Evolutionary conservation across 2,888 invertebrate genomes (phyloP), one percentile per base, ranked within the genome.

Genomic region (Acanthopleura granulata): DNA sequence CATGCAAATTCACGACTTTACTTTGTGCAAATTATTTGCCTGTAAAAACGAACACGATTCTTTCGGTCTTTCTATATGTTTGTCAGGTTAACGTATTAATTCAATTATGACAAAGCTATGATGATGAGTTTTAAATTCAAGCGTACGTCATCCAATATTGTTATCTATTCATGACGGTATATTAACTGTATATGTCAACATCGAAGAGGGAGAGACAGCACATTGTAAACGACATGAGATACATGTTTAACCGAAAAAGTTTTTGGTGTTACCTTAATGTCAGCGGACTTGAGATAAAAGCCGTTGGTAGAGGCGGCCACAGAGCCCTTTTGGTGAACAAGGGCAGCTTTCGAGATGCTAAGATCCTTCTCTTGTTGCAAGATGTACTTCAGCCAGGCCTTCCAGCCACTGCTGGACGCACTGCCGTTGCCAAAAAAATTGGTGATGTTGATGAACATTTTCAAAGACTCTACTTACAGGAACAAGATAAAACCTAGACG

Each of bases 381-480:
- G 6, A 66, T 16, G 29, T 66, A 66, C 16, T 27, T 27, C 29
- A 66, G 29, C 66, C 66, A 66, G 66, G 66, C 22, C 25, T 66
- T 66, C 66, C 66, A 66, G 22, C 66, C 14, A 16, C 16, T 66
- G 29, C 25, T 14, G 66, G 66, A 66, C 15, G 22, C 3, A 25
- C 66, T 22, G 16, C 66, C 66, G 16, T 16, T 15, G 1, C 66
- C 66, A 22, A 66, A 16, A 14, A 66, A 22, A 14, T 66, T 22
- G 25, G 27, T 27, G 22, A 66, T 27, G 66, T 66, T 66, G 66
- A 66, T 66, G 66, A 66, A 66, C 66, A 66, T 66, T 16, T 66
- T 66, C 57, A 40, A 40, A 40, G 40, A 9, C 40, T 57, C 22
- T 18, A 9, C 57, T 57, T 6, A n/a, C 57, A 57, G 57, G 18